Evolutionary conservation across 2,113 vertebrate species (phyloP).

Genomic region (Paedocypris sp.): DNA sequence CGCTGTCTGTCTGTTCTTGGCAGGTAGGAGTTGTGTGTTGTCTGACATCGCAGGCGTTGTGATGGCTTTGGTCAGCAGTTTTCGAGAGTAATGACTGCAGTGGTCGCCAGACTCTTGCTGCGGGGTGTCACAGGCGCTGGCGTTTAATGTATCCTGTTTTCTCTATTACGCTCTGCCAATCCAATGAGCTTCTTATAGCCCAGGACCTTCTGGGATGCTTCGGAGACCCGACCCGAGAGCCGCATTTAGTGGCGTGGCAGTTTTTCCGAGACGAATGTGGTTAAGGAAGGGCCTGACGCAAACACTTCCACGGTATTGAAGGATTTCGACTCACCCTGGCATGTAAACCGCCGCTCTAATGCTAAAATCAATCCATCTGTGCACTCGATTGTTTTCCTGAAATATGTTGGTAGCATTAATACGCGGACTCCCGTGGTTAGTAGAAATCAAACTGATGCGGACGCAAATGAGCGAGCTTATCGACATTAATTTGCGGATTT

Average conservation of each 20-base stretch:
- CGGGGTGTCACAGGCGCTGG: conserved; percentile 47
- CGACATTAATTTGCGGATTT: conserved; percentile 17
- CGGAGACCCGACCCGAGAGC: conserved; percentile 4
- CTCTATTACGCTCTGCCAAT: conserved; percentile 16
- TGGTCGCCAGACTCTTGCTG: conserved; percentile 34
- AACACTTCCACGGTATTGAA: neutral
- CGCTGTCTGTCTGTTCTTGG: conserved; percentile 12
- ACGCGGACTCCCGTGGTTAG: neutral
- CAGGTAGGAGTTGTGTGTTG: conserved; percentile 32
- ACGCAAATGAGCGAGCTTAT: no score
- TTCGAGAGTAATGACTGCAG: conserved; percentile 58
- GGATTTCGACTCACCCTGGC: neutral
- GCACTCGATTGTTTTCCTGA: neutral
- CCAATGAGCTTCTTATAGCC: conserved; percentile 12
- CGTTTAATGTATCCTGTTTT: conserved; percentile 47
- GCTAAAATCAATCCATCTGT: neutral
- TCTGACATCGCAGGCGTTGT: conserved; percentile 42
- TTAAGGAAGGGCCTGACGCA: neutral
- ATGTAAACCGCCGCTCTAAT: neutral
- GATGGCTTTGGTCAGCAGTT: conserved; percentile 61
- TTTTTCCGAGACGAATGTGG: neutral
- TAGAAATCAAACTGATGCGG: neutral
- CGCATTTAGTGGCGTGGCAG: neutral
- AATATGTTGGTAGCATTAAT: neutral
- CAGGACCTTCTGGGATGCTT: neutral